These are phyloP conservation scores for Sitta europaea DNA, from an alignment of 2,113 vertebrate species.

Conservation along the genomic window DNA sequence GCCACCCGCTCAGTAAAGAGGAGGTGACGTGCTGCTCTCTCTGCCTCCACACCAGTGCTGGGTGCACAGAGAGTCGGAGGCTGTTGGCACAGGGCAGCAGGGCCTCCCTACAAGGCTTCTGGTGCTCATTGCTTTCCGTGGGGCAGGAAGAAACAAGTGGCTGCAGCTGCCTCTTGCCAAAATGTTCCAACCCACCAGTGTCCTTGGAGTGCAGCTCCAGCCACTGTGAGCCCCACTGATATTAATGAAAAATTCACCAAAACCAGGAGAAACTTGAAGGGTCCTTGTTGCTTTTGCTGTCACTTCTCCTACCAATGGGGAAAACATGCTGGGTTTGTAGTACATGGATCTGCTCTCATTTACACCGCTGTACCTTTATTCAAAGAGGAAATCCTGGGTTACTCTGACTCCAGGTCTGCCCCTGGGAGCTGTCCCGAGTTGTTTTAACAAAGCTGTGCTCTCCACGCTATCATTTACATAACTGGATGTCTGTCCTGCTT, in stretches of 20 bases:
- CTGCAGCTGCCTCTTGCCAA: background rate
- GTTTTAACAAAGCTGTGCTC: conserved; percentile 37
- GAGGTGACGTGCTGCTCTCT: background rate
- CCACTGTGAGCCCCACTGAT: background rate
- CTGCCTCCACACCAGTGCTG: background rate
- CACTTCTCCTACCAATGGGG: background rate
- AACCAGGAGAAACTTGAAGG: background rate
- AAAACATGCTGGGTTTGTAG: background rate
- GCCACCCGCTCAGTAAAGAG: background rate
- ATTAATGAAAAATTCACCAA: background rate
- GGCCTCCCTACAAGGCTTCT: fast-evolving
- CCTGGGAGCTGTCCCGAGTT: background rate
- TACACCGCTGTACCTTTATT: conserved; percentile 9
- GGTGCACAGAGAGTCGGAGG: background rate
- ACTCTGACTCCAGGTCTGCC: background rate
- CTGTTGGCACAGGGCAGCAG: background rate
- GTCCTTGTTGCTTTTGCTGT: background rate
- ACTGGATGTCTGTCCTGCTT: conserved; percentile 27
- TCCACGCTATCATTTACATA: conserved; percentile 20
- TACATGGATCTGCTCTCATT: conserved; percentile 18
- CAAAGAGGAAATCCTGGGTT: conserved; percentile 41
- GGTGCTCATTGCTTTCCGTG: background rate
- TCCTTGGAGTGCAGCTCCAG: background rate
- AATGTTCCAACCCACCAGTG: background rate
- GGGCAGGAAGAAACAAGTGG: fast-evolving